Evolutionary conservation across 1,140 invertebrate species (phyloP), one percentile per base, ranked within the genome.

Genomic region (Himalopsyche phryganea): DNA sequence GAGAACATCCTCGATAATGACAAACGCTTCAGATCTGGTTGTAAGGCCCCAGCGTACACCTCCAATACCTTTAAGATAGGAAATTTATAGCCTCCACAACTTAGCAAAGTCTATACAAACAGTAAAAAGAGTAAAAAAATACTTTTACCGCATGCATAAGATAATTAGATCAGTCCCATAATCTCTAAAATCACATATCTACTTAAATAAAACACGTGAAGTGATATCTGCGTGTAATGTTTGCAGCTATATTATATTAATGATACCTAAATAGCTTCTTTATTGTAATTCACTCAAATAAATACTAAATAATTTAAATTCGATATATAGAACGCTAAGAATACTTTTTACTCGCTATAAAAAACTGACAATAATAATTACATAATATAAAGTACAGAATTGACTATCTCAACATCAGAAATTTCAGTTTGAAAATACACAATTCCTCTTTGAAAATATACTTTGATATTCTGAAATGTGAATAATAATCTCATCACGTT

Each of bases 391-490:
- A 3, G 9, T 28, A 28, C 23, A 28, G 23, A 28, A 28, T 28
- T 28, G 23, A 28, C 23, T 28, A 9, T 28, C 23, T 28, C 9
- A 28, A 9, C 9, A 9, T 28, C 23, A 28, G 23, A 28, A 28
- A 28, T 28, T 28, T 28, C 23, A 19, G 7, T 45, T 42, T 14
- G 15, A 41, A 18, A 38, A 47, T 54, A 54, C 35, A 54, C 35
- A 46, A 54, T 47, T 36, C 42, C 32, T 44, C 20, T 44, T 48
- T 18, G 48, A 56, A 56, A 48, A 56, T 56, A 56, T 56, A 40
- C 15, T 28, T 11, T 40, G 4, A 40, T 40, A 40, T 33, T 56
- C 45, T 56, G 41, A 52, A 52, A 54, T 54, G 44, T 23, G 38
- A 18, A 56, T 44, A 55, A 20, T 13, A 23, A 41, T 56, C 53